phyloP scores from a whole-genome alignment of 2,113 vertebrate genomes.

The Gambusia affinis region DNA sequence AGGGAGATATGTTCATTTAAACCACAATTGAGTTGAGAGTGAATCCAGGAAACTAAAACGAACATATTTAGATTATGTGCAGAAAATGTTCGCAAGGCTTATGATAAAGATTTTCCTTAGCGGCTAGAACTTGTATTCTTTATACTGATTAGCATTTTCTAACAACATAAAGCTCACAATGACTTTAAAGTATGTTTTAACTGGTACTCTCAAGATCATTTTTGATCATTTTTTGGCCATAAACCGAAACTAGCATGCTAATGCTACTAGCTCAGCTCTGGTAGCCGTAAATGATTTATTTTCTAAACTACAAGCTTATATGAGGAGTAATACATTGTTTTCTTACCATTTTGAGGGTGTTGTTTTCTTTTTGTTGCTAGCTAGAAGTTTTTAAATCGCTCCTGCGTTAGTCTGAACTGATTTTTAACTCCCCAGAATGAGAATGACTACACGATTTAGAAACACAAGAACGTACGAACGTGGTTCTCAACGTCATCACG shows the following conservation, averaged over 20 bases:
- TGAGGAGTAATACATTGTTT: no score
- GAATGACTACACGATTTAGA: conserved; percentile 81
- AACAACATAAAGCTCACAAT: not conserved
- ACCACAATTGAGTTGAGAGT: not conserved
- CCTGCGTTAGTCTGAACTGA: not conserved
- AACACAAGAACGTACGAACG: conserved; percentile 25
- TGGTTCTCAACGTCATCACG: not conserved
- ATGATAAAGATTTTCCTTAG: not conserved
- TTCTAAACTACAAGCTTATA: not conserved
- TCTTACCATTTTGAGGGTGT: conserved; percentile 69
- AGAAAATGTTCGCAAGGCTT: not conserved
- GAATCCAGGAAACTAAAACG: not conserved
- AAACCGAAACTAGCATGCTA: not conserved
- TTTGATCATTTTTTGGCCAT: not conserved
- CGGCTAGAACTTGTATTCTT: not conserved
- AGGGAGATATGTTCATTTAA: not conserved
- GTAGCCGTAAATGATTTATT: not conserved
- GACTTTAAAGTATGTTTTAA: not conserved
- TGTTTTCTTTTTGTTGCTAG: not conserved
- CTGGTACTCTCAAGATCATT: not conserved
- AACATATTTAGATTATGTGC: not conserved
- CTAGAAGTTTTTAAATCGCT: conserved; percentile 2
- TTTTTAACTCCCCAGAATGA: conserved; percentile 51
- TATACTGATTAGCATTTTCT: not conserved
- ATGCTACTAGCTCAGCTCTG: conserved; percentile 25